Percentiles rank a stretch among this genome's conserved stretches.
phyloP scores from a whole-genome alignment of 2,797 vertebrate genomes.

The Eulemur mongoz region DNA sequence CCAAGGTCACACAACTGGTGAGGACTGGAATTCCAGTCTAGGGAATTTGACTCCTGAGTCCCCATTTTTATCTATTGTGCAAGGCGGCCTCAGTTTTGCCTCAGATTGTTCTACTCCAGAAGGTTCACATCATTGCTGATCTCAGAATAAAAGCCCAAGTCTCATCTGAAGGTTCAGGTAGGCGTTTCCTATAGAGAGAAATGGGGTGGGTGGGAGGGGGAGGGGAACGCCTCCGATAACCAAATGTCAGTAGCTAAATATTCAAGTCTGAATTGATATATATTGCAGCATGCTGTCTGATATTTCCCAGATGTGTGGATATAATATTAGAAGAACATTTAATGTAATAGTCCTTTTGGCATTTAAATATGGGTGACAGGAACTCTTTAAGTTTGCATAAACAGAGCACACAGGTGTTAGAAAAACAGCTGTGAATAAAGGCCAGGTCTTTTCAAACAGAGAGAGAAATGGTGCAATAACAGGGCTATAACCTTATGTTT shows the following conservation, averaged over 20 bases:
- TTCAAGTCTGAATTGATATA: not conserved
- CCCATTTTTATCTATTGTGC: not conserved
- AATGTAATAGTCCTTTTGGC: conserved; percentile 72
- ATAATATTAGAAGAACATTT: conserved; percentile 74
- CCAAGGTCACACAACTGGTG: not conserved
- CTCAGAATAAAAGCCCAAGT: not conserved
- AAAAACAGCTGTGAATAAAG: conserved; percentile 69
- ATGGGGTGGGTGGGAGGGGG: not conserved
- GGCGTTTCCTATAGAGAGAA: not conserved
- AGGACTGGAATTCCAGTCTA: not conserved
- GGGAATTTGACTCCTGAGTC: not conserved
- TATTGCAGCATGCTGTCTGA: conserved; percentile 53
- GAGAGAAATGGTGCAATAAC: conserved; percentile 69
- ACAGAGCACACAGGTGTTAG: conserved; percentile 66
- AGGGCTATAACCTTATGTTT: conserved; percentile 76
- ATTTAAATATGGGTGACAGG: conserved; percentile 73
- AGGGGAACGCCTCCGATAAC: not conserved
- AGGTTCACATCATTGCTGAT: not conserved
- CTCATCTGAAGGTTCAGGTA: not conserved
- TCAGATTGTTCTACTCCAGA: not conserved
- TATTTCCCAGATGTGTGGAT: conserved; percentile 74
- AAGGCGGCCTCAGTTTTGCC: not conserved
- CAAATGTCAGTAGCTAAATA: conserved; percentile 61
- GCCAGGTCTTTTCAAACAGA: conserved; percentile 73
- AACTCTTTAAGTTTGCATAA: conserved; percentile 70